Percentiles rank a stretch among this genome's conserved stretches.
phyloP scores from a whole-genome alignment of 2,113 vertebrate species.

The Cottus gobio region DNA sequence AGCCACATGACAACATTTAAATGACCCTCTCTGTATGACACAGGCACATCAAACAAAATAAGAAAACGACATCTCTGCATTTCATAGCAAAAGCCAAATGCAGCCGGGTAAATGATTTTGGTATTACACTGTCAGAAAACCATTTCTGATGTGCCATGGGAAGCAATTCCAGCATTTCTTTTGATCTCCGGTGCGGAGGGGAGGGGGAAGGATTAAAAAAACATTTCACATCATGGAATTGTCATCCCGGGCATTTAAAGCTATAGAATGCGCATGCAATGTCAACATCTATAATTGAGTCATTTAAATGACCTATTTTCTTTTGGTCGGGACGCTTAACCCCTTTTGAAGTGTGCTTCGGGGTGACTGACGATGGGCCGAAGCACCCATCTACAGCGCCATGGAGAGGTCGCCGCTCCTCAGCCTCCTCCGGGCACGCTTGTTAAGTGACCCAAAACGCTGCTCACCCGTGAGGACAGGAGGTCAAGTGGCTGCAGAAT shows the following conservation, averaged over 20 bases:
- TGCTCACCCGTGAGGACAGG: slow-evolving; percentile 4
- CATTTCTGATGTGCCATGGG: slow-evolving; percentile 67
- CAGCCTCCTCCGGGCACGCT: not conserved
- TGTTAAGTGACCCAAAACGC: slow-evolving; percentile 32
- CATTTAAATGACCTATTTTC: slow-evolving; percentile 58
- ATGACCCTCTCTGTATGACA: slow-evolving; percentile 30
- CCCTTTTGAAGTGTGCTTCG: not conserved
- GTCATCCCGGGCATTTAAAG: slow-evolving; percentile 48
- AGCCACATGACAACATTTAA: slow-evolving; percentile 39
- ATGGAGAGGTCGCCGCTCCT: not conserved
- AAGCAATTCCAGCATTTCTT: slow-evolving; percentile 69
- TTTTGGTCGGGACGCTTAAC: slow-evolving; percentile 37
- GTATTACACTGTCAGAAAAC: slow-evolving; percentile 64
- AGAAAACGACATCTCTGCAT: slow-evolving; percentile 42
- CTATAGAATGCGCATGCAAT: slow-evolving; percentile 44
- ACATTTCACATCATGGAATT: slow-evolving; percentile 62
- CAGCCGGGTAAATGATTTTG: slow-evolving; percentile 61
- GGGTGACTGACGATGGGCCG: not conserved
- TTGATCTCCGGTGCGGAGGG: slow-evolving; percentile 65
- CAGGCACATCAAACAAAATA: slow-evolving; percentile 61
- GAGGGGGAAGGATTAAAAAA: slow-evolving; percentile 61
- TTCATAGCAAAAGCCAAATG: slow-evolving; percentile 52
- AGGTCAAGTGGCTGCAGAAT: not conserved
- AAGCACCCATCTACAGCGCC: not conserved
- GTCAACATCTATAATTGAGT: slow-evolving; percentile 72